These are phyloP conservation scores for Gymnorhina tibicen DNA, from an alignment of 2,113 vertebrate genomes.

Conservation along the genomic window DNA sequence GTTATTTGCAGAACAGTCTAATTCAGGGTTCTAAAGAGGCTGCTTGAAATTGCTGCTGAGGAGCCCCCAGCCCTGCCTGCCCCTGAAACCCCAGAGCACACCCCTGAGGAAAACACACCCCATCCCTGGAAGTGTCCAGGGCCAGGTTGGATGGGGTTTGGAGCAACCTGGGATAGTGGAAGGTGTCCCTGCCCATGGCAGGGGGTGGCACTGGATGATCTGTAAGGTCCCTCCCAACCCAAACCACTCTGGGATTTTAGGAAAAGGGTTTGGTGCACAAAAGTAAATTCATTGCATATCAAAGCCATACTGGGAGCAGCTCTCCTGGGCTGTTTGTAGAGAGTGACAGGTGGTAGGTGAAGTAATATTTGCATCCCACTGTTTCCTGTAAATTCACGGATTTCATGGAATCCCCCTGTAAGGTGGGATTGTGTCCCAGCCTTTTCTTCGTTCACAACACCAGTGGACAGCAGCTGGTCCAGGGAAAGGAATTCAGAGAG, in stretches of 20 bases:
- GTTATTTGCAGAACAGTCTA: neutral
- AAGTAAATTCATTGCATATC: neutral
- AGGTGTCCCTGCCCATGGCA: neutral
- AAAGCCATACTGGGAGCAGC: neutral
- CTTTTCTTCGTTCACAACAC: neutral
- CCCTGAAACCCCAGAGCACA: neutral
- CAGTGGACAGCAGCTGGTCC: neutral
- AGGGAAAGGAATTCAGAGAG: neutral
- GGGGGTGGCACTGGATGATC: fast-evolving
- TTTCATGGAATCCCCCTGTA: fast-evolving
- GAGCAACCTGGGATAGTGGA: fast-evolving
- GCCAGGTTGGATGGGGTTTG: neutral
- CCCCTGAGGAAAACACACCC: neutral
- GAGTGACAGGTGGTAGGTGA: neutral
- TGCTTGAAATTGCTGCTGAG: neutral
- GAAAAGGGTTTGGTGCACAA: neutral
- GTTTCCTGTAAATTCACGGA: neutral
- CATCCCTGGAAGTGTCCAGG: neutral
- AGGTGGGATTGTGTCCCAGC: neutral
- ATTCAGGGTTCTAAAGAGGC: neutral
- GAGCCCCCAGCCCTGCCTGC: neutral
- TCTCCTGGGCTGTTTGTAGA: neutral
- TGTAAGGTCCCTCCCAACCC: neutral
- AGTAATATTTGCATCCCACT: neutral
- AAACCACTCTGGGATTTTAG: neutral